Evolutionary conservation across 2,113 vertebrate genomes (phyloP).

Genomic region (Mastomys natalensis): DNA sequence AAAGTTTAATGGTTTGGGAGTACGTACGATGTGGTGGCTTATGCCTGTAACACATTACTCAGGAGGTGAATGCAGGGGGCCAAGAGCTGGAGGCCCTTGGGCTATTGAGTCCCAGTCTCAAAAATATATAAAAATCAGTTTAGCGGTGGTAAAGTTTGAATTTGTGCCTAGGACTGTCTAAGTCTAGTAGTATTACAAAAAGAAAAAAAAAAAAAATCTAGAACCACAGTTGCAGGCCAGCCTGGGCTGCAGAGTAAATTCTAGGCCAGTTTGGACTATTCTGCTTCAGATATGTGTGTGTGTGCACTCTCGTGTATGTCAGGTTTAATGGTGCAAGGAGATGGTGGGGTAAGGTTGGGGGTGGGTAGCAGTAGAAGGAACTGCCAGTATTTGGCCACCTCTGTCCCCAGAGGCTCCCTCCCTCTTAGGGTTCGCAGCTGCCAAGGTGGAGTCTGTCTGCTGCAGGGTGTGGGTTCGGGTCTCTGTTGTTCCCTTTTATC

Average conservation of each 20-base stretch:
- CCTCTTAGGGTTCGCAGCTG: neutral
- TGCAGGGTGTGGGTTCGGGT: neutral
- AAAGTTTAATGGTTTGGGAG: neutral
- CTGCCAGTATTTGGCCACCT: slow-evolving; percentile 36
- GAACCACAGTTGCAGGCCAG: neutral
- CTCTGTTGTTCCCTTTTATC: neutral
- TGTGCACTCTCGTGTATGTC: neutral
- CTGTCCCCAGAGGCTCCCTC: neutral
- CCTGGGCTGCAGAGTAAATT: neutral
- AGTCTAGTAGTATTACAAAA: neutral
- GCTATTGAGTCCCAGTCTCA: neutral
- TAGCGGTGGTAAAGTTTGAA: neutral
- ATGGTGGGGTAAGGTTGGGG: neutral
- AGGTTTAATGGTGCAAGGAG: slow-evolving; percentile 19
- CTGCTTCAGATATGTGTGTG: neutral
- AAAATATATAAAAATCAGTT: neutral
- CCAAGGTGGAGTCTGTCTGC: neutral
- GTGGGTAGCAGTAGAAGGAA: neutral
- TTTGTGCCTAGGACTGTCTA: neutral
- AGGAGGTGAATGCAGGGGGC: neutral
- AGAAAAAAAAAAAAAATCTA: neutral
- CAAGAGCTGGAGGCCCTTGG: neutral
- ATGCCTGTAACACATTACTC: neutral
- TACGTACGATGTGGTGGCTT: neutral
- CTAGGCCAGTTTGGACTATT: neutral